Evolutionary conservation across 2,113 vertebrate genomes (phyloP), one percentile per base, ranked within the genome.

Genomic region (Macrotus californicus): DNA sequence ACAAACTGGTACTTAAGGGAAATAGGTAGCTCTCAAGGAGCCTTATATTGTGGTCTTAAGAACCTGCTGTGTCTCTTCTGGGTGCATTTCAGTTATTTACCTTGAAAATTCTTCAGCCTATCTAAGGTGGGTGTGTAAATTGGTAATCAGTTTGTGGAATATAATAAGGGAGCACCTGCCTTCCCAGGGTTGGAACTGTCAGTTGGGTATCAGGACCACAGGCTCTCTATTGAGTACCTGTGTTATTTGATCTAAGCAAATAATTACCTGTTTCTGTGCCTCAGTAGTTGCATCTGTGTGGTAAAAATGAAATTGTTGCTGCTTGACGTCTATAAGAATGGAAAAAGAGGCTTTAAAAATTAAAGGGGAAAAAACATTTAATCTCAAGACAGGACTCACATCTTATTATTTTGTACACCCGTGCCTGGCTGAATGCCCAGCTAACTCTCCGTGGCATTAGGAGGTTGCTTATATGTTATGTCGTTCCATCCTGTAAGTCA

Each of bases 261-360:
- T 91, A 84, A 64, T 72, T 21, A 4, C 24, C 0, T 31, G 31
- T 80, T 26, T 72, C n/a, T 41, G 26, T 81, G 36, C 24, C 70
- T 76, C 10, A 18, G 22, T 77, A 46, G 39, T 73, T 89, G 4
- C 13, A 22, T 84, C 39, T 90, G 26, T 54, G 13, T 39, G 21
- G 36, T 91, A 41, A 84, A 92, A 92, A 81, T 84, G 80, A 87
- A 15, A 70, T 80, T 73, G 31, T 59, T 92, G 41, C 56, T 46
- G 24, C 43, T 79, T 54, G 48, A 84, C 59, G 21, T 89, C 70
- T 94, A 34, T 14, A 50, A 54, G 5, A 56, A 54, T 67, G 21
- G 31, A 24, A 79, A n/a, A 82, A 89, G 19, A 50, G 26, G 31
- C 14, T 76, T 95, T 84, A 86, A 59, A 96, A 94, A 85, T 85